phyloP scores from a whole-genome alignment of 2,888 invertebrate species.

The Caenorhabditis angaria region DNA sequence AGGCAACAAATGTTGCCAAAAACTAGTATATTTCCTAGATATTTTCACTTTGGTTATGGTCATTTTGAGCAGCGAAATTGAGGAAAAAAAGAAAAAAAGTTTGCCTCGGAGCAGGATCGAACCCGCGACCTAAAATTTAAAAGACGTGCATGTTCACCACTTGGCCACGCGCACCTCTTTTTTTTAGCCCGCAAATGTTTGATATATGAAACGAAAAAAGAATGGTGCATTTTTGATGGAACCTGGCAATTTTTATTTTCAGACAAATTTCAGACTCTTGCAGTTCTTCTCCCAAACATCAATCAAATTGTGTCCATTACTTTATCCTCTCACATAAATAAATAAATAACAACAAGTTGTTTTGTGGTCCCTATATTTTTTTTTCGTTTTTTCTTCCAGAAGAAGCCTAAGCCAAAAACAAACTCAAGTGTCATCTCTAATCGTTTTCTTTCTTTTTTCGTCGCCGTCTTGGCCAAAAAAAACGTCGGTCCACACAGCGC shows the following conservation, averaged over 20 bases:
- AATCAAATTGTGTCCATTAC: neutral
- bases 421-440: neutral
- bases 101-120: too few relatives aligned
- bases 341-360: neutral
- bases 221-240: too few relatives aligned
- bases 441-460: neutral
- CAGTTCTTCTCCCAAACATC: neutral
- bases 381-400: neutral
- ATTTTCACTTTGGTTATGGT: slow-evolving; percentile 6
- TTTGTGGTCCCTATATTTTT: neutral
- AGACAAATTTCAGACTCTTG: slow-evolving; percentile 26
- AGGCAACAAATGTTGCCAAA: neutral
- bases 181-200: too few relatives aligned
- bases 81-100: too few relatives aligned
- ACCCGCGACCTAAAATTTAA: too few relatives aligned
- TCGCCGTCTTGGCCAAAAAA: neutral
- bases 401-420: too few relatives aligned
- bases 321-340: neutral
- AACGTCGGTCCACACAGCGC: neutral
- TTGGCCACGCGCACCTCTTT: too few relatives aligned
- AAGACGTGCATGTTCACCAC: too few relatives aligned
- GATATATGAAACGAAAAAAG: too few relatives aligned
- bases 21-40: neutral
- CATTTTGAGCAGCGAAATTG: neutral
- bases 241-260: too few relatives aligned